Evolutionary conservation across 2,888 invertebrate species (phyloP).

Genomic region (Noctua fimbriata): DNA sequence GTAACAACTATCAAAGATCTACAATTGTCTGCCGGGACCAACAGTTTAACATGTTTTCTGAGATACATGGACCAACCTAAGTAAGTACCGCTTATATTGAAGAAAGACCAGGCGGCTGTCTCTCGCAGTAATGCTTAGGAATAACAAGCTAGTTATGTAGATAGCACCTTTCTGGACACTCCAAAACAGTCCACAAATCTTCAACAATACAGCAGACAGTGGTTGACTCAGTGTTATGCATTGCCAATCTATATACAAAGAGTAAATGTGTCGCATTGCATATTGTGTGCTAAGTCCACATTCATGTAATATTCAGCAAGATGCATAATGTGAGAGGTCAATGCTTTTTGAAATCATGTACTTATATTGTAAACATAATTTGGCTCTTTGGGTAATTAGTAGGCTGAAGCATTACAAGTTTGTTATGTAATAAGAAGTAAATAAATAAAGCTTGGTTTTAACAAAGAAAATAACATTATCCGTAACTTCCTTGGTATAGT

Average conservation of each 20-base stretch:
- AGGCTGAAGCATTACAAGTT: not conserved
- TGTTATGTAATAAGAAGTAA: constrained; percentile 3
- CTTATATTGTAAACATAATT: not conserved
- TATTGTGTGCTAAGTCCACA: constrained; percentile 45
- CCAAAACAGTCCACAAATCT: not conserved
- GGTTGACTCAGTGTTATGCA: constrained; percentile 18
- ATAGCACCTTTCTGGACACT: not conserved
- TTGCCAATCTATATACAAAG: constrained; percentile 37
- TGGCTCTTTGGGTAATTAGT: not conserved
- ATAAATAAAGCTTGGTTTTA: not conserved
- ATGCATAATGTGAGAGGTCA: constrained; percentile 26
- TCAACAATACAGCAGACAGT: constrained; percentile 8
- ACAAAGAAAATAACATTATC: not conserved
- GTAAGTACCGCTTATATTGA: too few species aligned
- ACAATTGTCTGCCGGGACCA: too few species aligned
- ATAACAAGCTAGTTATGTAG: not conserved
- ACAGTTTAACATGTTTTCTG: too few species aligned
- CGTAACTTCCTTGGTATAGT: not conserved
- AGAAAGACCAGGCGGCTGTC: too few species aligned
- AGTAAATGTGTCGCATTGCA: constrained; percentile 45
- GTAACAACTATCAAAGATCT: too few species aligned
- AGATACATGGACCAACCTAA: too few species aligned
- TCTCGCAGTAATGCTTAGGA: not conserved
- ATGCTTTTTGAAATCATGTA: constrained; percentile 6
- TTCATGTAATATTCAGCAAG: constrained; percentile 48